Conservation (phyloP, 1,140 invertebrate genomes). For the Armadillidium nasatum region DNA sequence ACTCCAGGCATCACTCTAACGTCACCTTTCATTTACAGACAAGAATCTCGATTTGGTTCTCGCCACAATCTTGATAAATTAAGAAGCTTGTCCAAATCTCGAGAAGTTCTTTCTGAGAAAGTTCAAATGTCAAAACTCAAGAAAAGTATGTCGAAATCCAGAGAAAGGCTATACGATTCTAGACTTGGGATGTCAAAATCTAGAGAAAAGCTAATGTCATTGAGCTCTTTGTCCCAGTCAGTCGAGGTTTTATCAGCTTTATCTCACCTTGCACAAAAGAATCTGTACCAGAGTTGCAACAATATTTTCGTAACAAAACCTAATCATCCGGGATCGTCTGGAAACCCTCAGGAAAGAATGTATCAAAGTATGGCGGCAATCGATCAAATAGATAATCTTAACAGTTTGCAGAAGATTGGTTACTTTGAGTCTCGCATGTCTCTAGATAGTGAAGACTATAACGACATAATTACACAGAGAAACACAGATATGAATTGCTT, state of each 20-base stretch:
- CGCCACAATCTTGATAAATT: slow-evolving; percentile 35
- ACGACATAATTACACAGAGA: slow-evolving; percentile 38
- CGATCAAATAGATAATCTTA: slow-evolving; percentile 40
- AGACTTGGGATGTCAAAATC: slow-evolving; percentile 36
- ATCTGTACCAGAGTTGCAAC: slow-evolving; percentile 41
- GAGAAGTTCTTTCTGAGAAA: slow-evolving; percentile 57
- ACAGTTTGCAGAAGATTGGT: slow-evolving; percentile 20
- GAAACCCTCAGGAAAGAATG: slow-evolving; percentile 35
- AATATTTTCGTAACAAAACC: slow-evolving; percentile 40
- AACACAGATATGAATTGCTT: slow-evolving; percentile 31
- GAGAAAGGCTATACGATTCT: slow-evolving; percentile 50
- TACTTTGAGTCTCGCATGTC: slow-evolving; percentile 39
- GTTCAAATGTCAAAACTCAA: slow-evolving; percentile 52
- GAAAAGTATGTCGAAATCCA: slow-evolving; percentile 50
- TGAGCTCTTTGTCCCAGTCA: slow-evolving; percentile 38
- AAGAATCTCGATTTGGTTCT: slow-evolving; percentile 37
- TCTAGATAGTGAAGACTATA: slow-evolving; percentile 39
- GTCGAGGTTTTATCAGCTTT: slow-evolving; percentile 39
- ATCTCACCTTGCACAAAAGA: slow-evolving; percentile 36
- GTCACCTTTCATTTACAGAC: slow-evolving; percentile 17
- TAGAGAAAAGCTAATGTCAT: slow-evolving; percentile 37
- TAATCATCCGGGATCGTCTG: slow-evolving; percentile 28
- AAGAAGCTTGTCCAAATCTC: slow-evolving; percentile 55
- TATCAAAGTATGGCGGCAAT: slow-evolving; percentile 43
- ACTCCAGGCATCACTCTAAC: slow-evolving; percentile 12